Base-by-base conservation (phyloP, 1,140 invertebrate species). In the Drosophila baimaii region DNA sequence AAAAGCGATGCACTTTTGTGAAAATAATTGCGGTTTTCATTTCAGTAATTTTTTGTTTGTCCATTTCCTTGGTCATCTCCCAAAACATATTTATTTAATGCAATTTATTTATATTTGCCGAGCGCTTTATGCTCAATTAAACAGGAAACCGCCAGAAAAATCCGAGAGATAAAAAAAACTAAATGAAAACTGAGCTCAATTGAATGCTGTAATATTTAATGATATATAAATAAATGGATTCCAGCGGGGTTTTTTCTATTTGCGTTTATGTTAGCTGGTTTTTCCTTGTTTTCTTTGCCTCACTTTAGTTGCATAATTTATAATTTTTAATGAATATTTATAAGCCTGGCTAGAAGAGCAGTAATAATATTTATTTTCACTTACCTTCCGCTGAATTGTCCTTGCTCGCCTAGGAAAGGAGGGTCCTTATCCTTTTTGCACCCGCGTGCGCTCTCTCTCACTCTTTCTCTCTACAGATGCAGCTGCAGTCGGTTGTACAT, bases 291-390 rank as follows among this genome's bases (percentile, higher is more conserved):
- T 49, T 49, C 46, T 12, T 17, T 29, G 8, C 17, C 17, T n/a
- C 9, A 3, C 54, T 23, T 43, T 33, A 15, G 25, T 44, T 43
- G 63, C 54, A 63, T 77, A 58, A 61, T 64, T 77, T 81, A 49
- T 55, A 77, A 55, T 69, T 31, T 64, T 68, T 61, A 62, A 76
- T 81, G 61, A 81, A 81, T 81, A 77, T 81, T 81, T 62, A 81
- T 58, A 51, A 63, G 56, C 17, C 33, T 55, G 35, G 27, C 29
- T 31, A 10, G 27, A 31, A 25, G 47, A 15, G 37, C 19, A 33
- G 65, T 56, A 58, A 54, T 47, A 71, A 85, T 85, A 78, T 81
- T 84, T 86, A 77, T 62, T 63, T 80, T 70, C 62, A 75, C 77
- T 77, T 62, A 88, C 83, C 73, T 88, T 80, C 12, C 65, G 56